Conservation (phyloP, 2,113 vertebrate genomes). For the Tupaia chinensis region DNA sequence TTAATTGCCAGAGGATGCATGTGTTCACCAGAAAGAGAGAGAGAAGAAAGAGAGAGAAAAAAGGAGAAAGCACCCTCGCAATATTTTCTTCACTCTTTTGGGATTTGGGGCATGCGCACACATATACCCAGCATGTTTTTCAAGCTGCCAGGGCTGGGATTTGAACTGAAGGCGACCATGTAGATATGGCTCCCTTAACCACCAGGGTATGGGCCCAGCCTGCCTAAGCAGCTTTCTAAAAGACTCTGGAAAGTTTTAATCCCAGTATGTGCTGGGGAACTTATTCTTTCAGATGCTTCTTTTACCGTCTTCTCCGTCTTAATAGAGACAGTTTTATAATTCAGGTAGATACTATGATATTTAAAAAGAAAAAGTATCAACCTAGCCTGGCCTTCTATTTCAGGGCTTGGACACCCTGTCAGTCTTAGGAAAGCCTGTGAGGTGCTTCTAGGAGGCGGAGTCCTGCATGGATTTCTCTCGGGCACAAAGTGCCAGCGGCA, state of each 20-base stretch:
- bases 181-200: too few species aligned
- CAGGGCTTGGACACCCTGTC: not conserved
- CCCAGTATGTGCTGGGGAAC: too few species aligned
- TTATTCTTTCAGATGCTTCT: not conserved
- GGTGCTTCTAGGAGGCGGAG: not conserved
- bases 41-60: too few species aligned
- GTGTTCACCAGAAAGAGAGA: too few species aligned
- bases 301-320: not conserved
- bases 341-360: not conserved
- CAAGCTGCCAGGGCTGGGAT: too few species aligned
- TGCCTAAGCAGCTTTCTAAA: not conserved
- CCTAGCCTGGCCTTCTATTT: not conserved
- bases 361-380: not conserved
- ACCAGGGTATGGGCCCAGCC: too few species aligned
- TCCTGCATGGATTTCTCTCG: not conserved
- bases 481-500: rapidly evolving
- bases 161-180: too few species aligned
- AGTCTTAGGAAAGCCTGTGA: not conserved
- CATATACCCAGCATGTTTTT: too few species aligned
- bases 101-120: too few species aligned
- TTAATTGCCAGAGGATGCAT: too few species aligned
- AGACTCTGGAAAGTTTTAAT: not conserved
- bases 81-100: too few species aligned
- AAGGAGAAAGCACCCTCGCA: too few species aligned
- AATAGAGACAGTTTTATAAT: not conserved